Evolutionary conservation across 64 coral and sea anemone genomes (phyloP).

Genomic region (Dendrophyllia cribrosa): DNA sequence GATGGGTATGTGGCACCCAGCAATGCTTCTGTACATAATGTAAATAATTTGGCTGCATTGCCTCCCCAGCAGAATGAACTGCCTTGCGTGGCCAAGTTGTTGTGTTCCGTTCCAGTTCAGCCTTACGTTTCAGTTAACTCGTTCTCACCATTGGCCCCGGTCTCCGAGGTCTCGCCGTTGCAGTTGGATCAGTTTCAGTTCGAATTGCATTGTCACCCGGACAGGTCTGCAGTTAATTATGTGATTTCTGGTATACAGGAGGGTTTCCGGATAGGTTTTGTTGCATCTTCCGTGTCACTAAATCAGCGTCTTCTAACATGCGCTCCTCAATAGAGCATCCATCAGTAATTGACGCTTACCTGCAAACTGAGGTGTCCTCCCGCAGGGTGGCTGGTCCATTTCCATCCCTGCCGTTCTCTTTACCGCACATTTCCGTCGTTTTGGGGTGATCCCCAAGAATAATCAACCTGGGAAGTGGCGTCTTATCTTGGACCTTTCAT

Average conservation of each 20-base stretch:
- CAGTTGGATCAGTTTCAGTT: not conserved
- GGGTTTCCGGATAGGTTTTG: slow-evolving; percentile 48
- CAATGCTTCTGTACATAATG: not conserved
- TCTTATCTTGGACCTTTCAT: slow-evolving; percentile 54
- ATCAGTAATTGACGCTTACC: not conserved
- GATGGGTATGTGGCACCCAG: not conserved
- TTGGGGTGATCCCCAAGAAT: slow-evolving; percentile 46
- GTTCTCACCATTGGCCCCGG: not conserved
- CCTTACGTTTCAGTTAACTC: not conserved
- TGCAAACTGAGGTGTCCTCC: not conserved
- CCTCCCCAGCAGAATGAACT: not conserved
- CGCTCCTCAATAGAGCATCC: not conserved
- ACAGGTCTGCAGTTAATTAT: not conserved
- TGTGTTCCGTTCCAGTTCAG: not conserved
- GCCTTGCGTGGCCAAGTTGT: not conserved
- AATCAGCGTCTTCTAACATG: too few relatives aligned
- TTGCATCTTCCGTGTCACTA: not conserved
- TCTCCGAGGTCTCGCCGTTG: not conserved
- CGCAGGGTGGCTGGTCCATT: not conserved
- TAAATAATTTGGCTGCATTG: not conserved
- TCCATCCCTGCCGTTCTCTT: not conserved
- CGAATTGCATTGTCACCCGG: slow-evolving; percentile 17
- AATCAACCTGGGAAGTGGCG: slow-evolving; percentile 47
- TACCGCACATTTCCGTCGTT: not conserved
- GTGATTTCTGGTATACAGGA: slow-evolving; percentile 7